Percentiles rank a stretch among this genome's conserved stretches.
Evolutionary conservation across 2,888 invertebrate species (phyloP).

Genomic region (Melolontha melolontha): DNA sequence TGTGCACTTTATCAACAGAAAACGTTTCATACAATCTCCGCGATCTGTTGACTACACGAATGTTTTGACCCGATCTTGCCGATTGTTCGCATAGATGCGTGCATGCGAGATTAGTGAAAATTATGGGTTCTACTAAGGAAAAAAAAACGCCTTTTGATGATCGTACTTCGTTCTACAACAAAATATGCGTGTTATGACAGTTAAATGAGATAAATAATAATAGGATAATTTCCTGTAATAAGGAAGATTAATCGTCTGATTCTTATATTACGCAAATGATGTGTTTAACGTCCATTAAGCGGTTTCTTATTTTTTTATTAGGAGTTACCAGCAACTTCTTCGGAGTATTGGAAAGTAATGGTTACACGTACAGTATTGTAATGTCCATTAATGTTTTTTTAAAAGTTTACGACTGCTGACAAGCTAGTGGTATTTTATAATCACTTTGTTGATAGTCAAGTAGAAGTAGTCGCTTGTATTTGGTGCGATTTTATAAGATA

Average conservation of each 20-base stretch:
- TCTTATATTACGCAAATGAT: conserved; percentile 5
- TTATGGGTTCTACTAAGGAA: too few species aligned
- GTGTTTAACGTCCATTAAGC: neutral
- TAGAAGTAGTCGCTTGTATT: neutral
- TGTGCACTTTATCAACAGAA: too few species aligned
- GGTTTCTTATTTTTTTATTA: neutral
- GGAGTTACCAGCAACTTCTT: too few species aligned
- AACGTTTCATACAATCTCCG: too few species aligned
- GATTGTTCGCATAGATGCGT: neutral
- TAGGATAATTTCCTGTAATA: conserved; percentile 3
- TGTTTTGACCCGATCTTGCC: too few species aligned
- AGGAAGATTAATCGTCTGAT: conserved; percentile 21
- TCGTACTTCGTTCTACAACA: too few species aligned
- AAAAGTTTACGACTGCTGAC: conserved; percentile 7
- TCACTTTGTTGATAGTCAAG: neutral
- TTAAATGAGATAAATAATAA: conserved; percentile 21
- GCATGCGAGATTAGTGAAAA: too few species aligned
- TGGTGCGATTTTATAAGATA: too few species aligned
- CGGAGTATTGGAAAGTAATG: conserved; percentile 3
- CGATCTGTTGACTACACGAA: too few species aligned
- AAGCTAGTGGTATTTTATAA: conserved; percentile 26
- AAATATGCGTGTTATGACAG: conserved; percentile 7
- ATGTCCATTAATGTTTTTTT: conserved; percentile 9
- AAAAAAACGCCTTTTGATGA: too few species aligned
- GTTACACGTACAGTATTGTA: conserved; percentile 8